Evolutionary conservation across 2,797 vertebrate genomes (phyloP).

Genomic region (Phrynocephalus vlangalii): DNA sequence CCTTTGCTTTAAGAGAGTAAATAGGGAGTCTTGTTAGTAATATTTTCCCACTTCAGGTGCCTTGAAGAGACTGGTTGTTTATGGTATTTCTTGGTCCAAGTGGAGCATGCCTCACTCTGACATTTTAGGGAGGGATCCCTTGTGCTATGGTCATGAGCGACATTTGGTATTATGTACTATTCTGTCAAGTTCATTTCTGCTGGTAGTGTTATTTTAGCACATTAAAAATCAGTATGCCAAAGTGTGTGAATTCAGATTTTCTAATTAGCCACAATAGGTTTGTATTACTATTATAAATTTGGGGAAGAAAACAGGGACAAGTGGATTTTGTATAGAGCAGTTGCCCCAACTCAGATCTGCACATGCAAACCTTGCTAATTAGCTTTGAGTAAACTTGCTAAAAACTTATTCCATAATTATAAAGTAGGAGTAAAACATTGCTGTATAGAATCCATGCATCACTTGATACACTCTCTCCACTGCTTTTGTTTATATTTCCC

Average conservation of each 20-base stretch:
- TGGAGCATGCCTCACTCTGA: too few relatives aligned
- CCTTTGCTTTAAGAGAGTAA: too few relatives aligned
- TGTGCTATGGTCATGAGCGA: not conserved
- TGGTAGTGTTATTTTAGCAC: fast-evolving
- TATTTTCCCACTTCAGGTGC: not conserved
- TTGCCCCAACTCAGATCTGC: slow-evolving; percentile 10
- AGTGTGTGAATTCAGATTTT: not conserved
- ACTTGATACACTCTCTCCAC: slow-evolving; percentile 4
- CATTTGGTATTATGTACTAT: not conserved
- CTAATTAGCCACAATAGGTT: not conserved
- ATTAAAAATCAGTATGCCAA: slow-evolving; percentile 1
- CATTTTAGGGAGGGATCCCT: too few relatives aligned
- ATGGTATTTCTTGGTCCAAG: too few relatives aligned
- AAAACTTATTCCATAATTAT: slow-evolving; percentile 49
- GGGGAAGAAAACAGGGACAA: slow-evolving; percentile 19
- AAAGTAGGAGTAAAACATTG: slow-evolving; percentile 55
- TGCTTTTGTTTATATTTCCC: not conserved
- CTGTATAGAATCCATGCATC: not conserved
- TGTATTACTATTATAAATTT: not conserved
- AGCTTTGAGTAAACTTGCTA: slow-evolving; percentile 21
- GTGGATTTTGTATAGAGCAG: slow-evolving; percentile 34
- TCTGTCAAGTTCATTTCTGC: not conserved
- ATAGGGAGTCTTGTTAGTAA: not conserved
- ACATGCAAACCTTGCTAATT: slow-evolving; percentile 31
- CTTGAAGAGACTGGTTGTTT: not conserved